Evolutionary conservation across 2,113 vertebrate species (phyloP).

Genomic region (Hypomesus transpacificus): DNA sequence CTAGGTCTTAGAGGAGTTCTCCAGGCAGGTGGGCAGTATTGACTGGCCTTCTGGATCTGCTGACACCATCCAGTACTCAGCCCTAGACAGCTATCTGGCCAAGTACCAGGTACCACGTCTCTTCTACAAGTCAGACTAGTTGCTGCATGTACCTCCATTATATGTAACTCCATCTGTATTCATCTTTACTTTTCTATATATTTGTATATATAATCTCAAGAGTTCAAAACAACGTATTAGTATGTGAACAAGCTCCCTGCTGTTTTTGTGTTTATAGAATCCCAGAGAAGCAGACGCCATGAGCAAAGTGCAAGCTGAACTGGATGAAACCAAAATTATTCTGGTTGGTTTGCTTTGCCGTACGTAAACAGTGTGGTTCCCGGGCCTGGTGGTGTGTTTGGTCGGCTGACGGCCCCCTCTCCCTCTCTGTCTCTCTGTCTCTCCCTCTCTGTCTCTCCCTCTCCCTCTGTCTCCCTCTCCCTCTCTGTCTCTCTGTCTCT

Average conservation of each 20-base stretch:
- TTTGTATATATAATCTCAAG: no score
- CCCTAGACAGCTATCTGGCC: constrained; percentile 82
- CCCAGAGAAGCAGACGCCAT: constrained; percentile 93
- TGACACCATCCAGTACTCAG: constrained; percentile 74
- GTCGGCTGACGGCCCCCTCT: no score
- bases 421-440: no score
- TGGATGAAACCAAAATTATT: constrained; percentile 98
- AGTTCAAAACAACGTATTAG: no score
- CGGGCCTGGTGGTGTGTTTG: no score
- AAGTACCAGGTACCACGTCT: constrained; percentile 85
- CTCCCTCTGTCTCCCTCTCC: no score
- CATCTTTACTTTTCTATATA: no score
- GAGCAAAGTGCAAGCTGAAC: constrained; percentile 93
- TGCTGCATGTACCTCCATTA: neutral
- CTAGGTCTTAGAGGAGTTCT: constrained; percentile 94
- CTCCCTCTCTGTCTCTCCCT: no score
- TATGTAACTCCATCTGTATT: neutral
- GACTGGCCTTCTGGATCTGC: constrained; percentile 89
- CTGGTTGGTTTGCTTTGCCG: constrained; percentile 73
- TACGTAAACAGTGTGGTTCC: no score
- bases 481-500: no score
- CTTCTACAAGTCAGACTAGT: neutral
- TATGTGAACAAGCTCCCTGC: neutral
- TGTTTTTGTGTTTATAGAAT: constrained; percentile 69
- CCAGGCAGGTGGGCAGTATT: constrained; percentile 80